Conservation (phyloP, 2,888 invertebrate genomes). For the Chrysomela aeneicollis region DNA sequence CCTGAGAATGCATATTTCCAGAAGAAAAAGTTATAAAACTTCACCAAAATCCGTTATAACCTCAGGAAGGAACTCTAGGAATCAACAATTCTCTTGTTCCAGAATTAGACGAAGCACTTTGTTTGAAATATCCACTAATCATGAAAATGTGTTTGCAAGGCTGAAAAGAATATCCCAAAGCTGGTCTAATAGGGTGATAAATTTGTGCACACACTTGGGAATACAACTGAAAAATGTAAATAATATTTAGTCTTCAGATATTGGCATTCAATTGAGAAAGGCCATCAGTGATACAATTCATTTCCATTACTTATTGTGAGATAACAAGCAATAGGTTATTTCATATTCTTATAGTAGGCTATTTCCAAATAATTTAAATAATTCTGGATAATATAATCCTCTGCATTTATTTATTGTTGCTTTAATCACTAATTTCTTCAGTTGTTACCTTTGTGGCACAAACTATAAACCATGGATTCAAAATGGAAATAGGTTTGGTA, state of each 20-base stretch:
- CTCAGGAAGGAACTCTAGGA: conserved; percentile 24
- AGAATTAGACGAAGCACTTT: conserved; percentile 32
- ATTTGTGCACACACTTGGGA: conserved; percentile 50
- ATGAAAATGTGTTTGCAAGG: conserved; percentile 42
- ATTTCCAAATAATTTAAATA: too few species aligned
- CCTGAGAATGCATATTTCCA: conserved; percentile 30
- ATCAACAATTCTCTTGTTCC: conserved; percentile 29
- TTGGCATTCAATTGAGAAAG: too few species aligned
- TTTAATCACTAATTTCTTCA: too few species aligned
- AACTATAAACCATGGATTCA: too few species aligned
- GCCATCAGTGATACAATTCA: too few species aligned
- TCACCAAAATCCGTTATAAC: conserved; percentile 28
- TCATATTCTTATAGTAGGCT: too few species aligned
- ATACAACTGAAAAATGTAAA: conserved; percentile 51
- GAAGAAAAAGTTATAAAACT: conserved; percentile 33
- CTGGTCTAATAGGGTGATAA: conserved; percentile 47
- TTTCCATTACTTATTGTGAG: too few species aligned
- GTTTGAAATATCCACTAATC: conserved; percentile 14
- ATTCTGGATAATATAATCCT: too few species aligned
- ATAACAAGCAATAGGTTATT: too few species aligned
- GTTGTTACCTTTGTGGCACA: too few species aligned
- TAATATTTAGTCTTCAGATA: conserved; percentile 13
- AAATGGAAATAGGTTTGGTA: too few species aligned
- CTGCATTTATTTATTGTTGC: too few species aligned
- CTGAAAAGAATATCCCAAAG: conserved; percentile 46